Evolutionary conservation across 2,113 vertebrate species (phyloP).

Genomic region (Anas platyrhynchos): DNA sequence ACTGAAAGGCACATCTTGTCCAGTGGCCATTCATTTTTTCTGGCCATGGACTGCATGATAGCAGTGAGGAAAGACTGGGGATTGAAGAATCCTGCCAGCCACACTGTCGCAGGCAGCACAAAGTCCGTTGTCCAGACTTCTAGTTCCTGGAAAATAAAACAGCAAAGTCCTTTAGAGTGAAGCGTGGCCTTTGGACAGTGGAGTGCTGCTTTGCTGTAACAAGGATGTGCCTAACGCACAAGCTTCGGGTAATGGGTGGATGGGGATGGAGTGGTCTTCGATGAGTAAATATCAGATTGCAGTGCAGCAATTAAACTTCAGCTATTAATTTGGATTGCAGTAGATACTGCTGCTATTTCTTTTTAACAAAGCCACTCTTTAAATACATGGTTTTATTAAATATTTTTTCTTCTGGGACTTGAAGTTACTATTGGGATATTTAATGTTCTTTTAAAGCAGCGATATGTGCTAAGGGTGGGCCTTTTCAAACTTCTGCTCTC

Average conservation of each 20-base stretch:
- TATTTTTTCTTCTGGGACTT: background rate
- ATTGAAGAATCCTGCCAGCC: constrained; percentile 82
- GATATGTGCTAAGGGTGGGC: background rate
- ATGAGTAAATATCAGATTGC: background rate
- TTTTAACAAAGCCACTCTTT: background rate
- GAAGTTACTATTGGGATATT: background rate
- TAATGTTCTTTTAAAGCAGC: background rate
- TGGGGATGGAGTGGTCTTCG: background rate
- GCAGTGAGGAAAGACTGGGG: constrained; percentile 84
- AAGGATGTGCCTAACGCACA: background rate
- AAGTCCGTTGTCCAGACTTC: constrained; percentile 81
- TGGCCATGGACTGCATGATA: constrained; percentile 81
- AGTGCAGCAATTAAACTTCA: background rate
- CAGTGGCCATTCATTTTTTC: constrained; percentile 82
- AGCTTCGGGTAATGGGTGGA: background rate
- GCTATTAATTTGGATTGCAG: background rate
- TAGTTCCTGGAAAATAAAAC: constrained; percentile 69
- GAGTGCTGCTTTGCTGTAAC: background rate
- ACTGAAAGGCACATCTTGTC: constrained; percentile 82
- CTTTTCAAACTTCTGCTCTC: background rate
- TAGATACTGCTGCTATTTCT: background rate
- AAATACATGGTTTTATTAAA: background rate
- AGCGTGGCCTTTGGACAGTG: background rate
- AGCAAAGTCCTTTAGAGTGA: background rate
- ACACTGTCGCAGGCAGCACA: constrained; percentile 75